Conservation (phyloP, 1,140 invertebrate species). For the Penaeus indicus region DNA sequence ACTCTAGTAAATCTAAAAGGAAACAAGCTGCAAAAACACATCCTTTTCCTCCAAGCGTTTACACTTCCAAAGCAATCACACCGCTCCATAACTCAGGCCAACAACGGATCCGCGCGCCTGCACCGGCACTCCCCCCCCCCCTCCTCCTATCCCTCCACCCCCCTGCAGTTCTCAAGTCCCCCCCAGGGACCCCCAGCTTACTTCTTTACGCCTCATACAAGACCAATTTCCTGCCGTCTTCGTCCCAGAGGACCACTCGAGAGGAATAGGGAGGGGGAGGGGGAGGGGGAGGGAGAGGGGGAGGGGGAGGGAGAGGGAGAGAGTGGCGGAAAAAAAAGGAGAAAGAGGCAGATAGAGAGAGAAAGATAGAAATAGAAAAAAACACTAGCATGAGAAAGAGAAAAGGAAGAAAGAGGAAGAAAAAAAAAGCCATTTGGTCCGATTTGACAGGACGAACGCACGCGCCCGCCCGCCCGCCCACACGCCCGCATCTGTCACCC, state of each 20-base stretch:
- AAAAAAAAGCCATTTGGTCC: constrained; percentile 34
- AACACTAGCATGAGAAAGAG: too few species aligned
- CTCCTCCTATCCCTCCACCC: too few species aligned
- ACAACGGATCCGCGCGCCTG: too few species aligned
- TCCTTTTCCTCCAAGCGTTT: not conserved
- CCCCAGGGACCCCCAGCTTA: constrained; percentile 10
- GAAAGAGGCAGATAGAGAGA: not conserved
- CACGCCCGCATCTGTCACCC: constrained; percentile 1
- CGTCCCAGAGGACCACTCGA: too few species aligned
- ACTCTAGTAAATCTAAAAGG: not conserved
- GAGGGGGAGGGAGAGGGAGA: too few species aligned
- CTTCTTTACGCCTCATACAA: constrained; percentile 4
- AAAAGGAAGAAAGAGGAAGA: not conserved
- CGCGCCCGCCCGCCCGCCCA: not conserved
- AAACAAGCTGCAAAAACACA: not conserved
- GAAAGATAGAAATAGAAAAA: too few species aligned
- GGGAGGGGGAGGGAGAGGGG: not conserved
- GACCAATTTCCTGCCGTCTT: too few species aligned
- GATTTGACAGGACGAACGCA: constrained; percentile 44
- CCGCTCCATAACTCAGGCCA: too few species aligned
- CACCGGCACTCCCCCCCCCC: too few species aligned
- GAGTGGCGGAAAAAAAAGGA: not conserved
- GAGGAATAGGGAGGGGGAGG: too few species aligned
- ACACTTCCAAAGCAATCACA: too few species aligned
- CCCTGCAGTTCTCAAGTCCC: too few species aligned